phyloP scores from a whole-genome alignment of 2,888 invertebrate genomes.

The Myopa tessellatipennis region DNA sequence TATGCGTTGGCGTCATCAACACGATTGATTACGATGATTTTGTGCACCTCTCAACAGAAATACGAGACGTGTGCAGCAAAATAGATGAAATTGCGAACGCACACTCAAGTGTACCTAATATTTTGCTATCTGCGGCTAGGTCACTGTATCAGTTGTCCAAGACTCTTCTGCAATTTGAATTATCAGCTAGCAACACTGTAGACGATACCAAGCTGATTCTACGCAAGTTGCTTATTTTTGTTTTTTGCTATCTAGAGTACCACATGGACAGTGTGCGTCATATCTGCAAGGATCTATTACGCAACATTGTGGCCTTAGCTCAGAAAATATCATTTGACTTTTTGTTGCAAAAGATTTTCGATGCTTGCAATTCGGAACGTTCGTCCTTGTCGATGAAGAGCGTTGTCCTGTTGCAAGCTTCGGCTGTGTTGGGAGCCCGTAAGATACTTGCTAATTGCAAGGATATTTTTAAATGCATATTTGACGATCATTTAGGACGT shows the following conservation, averaged over 20 bases:
- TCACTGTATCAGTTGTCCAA: slow-evolving; percentile 57
- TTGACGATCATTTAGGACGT: slow-evolving; percentile 54
- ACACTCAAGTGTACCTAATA: slow-evolving; percentile 54
- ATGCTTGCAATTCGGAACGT: slow-evolving; percentile 53
- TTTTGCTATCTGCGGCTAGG: slow-evolving; percentile 59
- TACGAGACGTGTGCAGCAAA: slow-evolving; percentile 53
- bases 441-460: slow-evolving; percentile 53
- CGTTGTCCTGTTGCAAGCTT: slow-evolving; percentile 57
- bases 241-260: slow-evolving; percentile 74
- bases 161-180: slow-evolving; percentile 49
- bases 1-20: slow-evolving; percentile 61
- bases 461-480: slow-evolving; percentile 53
- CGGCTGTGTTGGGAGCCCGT: slow-evolving; percentile 55
- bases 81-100: slow-evolving; percentile 52
- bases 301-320: slow-evolving; percentile 67
- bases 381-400: slow-evolving; percentile 57
- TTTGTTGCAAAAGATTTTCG: slow-evolving; percentile 55
- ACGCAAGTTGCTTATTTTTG: slow-evolving; percentile 65
- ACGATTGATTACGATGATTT: slow-evolving; percentile 58
- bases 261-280: slow-evolving; percentile 76
- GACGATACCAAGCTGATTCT: slow-evolving; percentile 61
- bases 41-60: slow-evolving; percentile 42
- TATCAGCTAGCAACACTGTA: slow-evolving; percentile 51
- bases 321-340: slow-evolving; percentile 53
- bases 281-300: slow-evolving; percentile 70